Conservation (phyloP, 35 echinoderm and acorn worm species). For the Hemicentrotus pulcherrimus region DNA sequence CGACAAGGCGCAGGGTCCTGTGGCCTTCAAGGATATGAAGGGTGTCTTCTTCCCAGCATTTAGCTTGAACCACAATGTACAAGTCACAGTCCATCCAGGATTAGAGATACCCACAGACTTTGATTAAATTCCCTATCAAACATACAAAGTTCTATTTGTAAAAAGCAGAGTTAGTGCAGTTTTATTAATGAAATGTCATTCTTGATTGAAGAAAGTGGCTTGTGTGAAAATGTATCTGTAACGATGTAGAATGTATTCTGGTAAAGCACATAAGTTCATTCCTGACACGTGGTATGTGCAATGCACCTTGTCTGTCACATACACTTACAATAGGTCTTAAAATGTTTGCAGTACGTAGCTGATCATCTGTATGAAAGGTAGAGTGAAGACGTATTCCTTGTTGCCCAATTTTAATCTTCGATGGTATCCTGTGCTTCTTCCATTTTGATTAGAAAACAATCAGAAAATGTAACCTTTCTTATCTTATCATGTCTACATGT, state of each 20-base stretch:
- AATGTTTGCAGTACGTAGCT: not conserved
- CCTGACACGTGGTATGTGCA: not conserved
- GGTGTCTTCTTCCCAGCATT: constrained; percentile 96
- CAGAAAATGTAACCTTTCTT: too few relatives aligned
- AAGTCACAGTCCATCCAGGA: constrained; percentile 94
- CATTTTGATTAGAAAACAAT: too few relatives aligned
- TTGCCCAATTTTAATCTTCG: too few relatives aligned
- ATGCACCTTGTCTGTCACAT: not conserved
- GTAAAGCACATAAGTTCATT: not conserved
- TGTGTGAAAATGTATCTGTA: not conserved
- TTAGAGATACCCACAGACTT: constrained; percentile 87
- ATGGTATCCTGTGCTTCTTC: too few relatives aligned
- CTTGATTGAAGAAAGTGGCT: not conserved
- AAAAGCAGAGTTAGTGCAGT: not conserved
- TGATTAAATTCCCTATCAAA: constrained; percentile 48
- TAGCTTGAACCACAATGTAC: constrained; percentile 94
- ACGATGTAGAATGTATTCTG: not conserved
- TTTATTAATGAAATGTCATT: not conserved
- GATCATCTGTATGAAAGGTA: not conserved
- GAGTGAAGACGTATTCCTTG: too few relatives aligned
- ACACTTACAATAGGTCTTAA: not conserved
- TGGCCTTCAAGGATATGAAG: constrained; percentile 79
- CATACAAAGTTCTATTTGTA: not conserved
- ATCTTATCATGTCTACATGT: too few relatives aligned
- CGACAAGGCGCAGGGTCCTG: constrained; percentile 80